Evolutionary conservation across 2,888 invertebrate species (phyloP).

Genomic region (Eutolmus rufibarbis): DNA sequence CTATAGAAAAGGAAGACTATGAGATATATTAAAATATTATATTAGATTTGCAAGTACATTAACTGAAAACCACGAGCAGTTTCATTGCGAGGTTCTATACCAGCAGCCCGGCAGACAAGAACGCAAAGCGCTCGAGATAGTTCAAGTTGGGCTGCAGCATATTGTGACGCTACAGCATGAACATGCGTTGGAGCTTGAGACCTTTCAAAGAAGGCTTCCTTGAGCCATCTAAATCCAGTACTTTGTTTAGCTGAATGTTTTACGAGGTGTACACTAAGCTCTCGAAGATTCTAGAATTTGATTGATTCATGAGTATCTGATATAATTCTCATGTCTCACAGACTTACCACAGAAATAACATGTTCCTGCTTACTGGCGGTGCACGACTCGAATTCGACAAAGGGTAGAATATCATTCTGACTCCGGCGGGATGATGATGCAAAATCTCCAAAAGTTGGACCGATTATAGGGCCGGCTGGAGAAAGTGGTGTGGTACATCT

Average conservation of each 20-base stretch:
- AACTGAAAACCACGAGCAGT: constrained; percentile 79
- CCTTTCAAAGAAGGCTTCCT: constrained; percentile 62
- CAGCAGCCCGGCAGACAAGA: constrained; percentile 73
- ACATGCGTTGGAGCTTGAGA: constrained; percentile 74
- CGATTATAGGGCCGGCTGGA: constrained; percentile 69
- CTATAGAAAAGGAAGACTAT: constrained; percentile 62
- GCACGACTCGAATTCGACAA: constrained; percentile 83
- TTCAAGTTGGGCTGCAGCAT: constrained; percentile 83
- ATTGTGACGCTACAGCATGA: constrained; percentile 81
- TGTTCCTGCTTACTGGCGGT: constrained; percentile 90
- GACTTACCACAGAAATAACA: constrained; percentile 78
- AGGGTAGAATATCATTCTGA: constrained; percentile 72
- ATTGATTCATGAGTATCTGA: neutral
- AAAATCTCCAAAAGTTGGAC: constrained; percentile 63
- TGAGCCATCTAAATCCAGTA: constrained; percentile 62
- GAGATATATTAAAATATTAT: neutral
- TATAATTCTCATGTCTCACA: neutral
- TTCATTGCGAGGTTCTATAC: constrained; percentile 72
- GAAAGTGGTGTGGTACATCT: constrained; percentile 86
- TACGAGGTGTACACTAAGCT: constrained; percentile 82
- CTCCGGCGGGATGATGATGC: constrained; percentile 61
- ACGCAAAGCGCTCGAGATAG: constrained; percentile 80
- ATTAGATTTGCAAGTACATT: constrained; percentile 66
- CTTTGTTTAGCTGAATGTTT: constrained; percentile 68
- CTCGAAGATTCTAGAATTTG: constrained; percentile 75